Evolutionary conservation across 2,888 invertebrate species (phyloP), one percentile per base, ranked within the genome.

Genomic region (Ethmia dodecea): DNA sequence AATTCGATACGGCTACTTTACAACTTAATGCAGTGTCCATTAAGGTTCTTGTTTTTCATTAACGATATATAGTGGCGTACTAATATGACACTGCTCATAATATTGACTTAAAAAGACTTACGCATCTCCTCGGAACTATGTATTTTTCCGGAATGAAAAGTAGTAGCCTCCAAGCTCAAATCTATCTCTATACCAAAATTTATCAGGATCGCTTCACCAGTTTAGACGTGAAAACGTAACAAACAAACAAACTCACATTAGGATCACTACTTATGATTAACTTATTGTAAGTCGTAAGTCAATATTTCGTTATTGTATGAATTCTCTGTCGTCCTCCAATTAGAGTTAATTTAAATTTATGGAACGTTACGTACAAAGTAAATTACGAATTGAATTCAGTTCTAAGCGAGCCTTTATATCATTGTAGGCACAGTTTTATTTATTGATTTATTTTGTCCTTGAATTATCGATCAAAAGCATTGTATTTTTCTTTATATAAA

Each of bases 291-390:
- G 37, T 40, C 30, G 44, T 56, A 49, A 55, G 52, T 53, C 45
- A 51, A 48, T 43, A 43, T 50, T 54, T 50, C 47, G 47, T 45
- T 38, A 47, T 51, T 51, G 53, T 52, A 54, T 45, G 47, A 53
- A 53, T 33, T 42, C 51, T 46, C 57, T 61, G 64, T 60, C 58
- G 46, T 63, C 58, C 44, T 55, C 62, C 68, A 75, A 73, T 70
- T 68, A 67, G 58, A 55, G 47, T 64, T 67, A 70, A 55, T 75
- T 66, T 61, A 62, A 72, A 75, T 76, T 73, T 73, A 75, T 74
- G 60, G 64, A 56, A 53, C 58, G 56, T 59, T 54, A 67, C 63
- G n/a, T n/a, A n/a, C n/a, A n/a, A 60, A 71, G 60, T 70, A 66
- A 68, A 63, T 73, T 67, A 67, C 57, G 55, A 59, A 59, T 58